Evolutionary conservation across 1,140 invertebrate species (phyloP), one percentile per base, ranked within the genome.

Genomic region (Rhyacophila brunnea): DNA sequence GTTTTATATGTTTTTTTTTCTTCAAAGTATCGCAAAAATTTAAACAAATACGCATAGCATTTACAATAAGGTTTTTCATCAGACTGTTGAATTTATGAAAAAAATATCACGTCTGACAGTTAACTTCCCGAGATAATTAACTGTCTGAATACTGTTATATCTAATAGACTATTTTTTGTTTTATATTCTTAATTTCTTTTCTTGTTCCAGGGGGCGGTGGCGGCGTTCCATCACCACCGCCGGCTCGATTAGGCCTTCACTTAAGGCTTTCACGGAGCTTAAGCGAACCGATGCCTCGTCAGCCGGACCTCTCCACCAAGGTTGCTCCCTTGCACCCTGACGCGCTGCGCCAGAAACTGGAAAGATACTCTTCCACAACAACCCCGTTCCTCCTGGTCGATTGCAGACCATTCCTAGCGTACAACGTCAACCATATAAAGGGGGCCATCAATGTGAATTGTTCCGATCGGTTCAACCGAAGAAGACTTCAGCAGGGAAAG

Each of bases 381-480:
- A 64, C 65, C 15, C 65, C 65, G 18, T 77, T 84, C 38, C 73
- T 89, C 1, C 62, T 90, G 0, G 66, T 91, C 15, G 89, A 92
- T 67, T 87, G 87, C 68, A 79, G 89, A 20, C 81, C 88, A 0
- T 90, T 90, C 66, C 81, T 90, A 17, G 80, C 82, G 15, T 91
- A 86, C 73, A 89, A 89, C 68, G 78, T 83, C 20, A 83, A 81
- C 62, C 89, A 92, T 70, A 83, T 91, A 34, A 74, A 78, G 18
- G 87, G 87, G 11, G 85, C 89, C 13, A 83, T 90, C 53, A 90
- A 91, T 73, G 80, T 91, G 15, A 89, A 88, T 70, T 90, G 88
- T 68, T 83, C 85, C 1, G 89, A 91, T 70, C 74, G 88, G 32
- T 86, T 89, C 70, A 89, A 87, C 67, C 76, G 87, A 35, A 78